Evolutionary conservation across 2,797 vertebrate species (phyloP).

Genomic region (Cossypha heuglini): DNA sequence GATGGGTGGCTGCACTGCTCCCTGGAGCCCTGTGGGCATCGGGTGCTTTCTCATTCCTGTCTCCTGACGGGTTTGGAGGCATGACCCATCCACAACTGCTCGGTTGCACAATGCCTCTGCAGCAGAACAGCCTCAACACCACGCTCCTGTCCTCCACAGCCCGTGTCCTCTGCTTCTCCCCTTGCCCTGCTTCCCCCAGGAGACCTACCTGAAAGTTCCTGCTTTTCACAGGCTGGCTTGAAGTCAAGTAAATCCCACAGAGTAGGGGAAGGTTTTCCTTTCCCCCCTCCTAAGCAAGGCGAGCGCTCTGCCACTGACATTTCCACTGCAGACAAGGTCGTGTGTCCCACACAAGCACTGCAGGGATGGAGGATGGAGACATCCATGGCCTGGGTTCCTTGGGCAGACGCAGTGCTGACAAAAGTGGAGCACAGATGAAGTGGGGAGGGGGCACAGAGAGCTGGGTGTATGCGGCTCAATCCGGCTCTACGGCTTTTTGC

Average conservation of each 20-base stretch:
- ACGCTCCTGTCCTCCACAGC: neutral
- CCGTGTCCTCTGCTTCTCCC: neutral
- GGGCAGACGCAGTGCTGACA: conserved; percentile 30
- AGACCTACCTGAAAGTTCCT: neutral
- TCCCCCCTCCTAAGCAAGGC: neutral
- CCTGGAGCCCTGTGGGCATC: neutral
- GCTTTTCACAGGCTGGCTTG: neutral
- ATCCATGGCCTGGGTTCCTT: neutral
- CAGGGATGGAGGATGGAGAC: neutral
- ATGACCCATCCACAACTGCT: neutral
- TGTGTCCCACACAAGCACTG: neutral
- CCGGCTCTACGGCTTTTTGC: neutral
- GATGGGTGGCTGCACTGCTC: neutral
- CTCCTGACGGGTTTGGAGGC: neutral
- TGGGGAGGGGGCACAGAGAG: neutral
- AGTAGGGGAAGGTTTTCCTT: neutral
- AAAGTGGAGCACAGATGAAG: conserved; percentile 24
- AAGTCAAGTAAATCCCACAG: neutral
- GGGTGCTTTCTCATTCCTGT: neutral
- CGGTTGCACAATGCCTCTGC: neutral
- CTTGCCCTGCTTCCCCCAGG: neutral
- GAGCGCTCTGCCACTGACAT: neutral
- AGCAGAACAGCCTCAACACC: neutral
- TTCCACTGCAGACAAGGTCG: conserved; percentile 13
- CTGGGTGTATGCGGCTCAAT: neutral